These are phyloP conservation scores for Uria aalge DNA, from an alignment of 2,113 vertebrate species.

Conservation along the genomic window DNA sequence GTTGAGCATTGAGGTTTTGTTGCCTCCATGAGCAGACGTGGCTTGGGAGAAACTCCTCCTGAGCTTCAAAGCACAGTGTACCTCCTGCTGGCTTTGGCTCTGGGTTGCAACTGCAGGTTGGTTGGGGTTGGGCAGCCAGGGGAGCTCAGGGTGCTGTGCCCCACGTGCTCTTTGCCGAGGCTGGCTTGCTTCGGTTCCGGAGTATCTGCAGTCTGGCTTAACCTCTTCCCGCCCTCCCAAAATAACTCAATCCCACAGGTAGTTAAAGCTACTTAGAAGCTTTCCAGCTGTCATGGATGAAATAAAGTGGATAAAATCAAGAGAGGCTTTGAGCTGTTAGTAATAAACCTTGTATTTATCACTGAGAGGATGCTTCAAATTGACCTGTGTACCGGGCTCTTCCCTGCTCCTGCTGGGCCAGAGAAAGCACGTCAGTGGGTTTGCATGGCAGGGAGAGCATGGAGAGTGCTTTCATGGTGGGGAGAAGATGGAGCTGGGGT, in stretches of 20 bases:
- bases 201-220: not conserved
- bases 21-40: not conserved
- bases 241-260: not conserved
- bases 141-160: accelerated
- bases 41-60: not conserved
- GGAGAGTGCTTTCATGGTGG: not conserved
- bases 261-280: not conserved
- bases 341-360: not conserved
- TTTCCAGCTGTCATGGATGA: not conserved
- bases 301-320: not conserved
- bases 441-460: not conserved
- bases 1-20: accelerated
- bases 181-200: constrained; percentile 1
- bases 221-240: not conserved
- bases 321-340: not conserved
- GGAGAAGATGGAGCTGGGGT: not conserved
- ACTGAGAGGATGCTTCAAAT: not conserved
- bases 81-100: not conserved
- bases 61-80: not conserved
- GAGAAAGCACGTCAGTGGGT: not conserved
- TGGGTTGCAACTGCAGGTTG: not conserved
- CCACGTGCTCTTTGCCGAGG: not conserved
- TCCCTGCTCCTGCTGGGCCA: not conserved
- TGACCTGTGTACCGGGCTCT: not conserved
- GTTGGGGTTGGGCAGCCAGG: not conserved